Evolutionary conservation across 1,140 invertebrate species (phyloP), one percentile per base, ranked within the genome.

Genomic region (Cepaea nemoralis): DNA sequence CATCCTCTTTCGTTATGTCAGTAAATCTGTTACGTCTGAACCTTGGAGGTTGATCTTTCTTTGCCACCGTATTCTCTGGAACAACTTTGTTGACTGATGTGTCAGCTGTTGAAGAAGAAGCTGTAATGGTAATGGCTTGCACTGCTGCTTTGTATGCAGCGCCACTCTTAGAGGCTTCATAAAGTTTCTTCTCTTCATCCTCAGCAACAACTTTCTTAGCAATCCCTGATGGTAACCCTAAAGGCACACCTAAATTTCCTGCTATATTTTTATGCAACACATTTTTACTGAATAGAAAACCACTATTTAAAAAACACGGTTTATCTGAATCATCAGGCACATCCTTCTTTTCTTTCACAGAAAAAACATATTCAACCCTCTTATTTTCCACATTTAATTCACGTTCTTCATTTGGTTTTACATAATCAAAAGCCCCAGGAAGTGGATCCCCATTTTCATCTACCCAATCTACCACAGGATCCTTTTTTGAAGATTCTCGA

Each of bases 381-480:
- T 6, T 40, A 69, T 8, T 31, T n/a, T 69, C 70, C 6, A 22
- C 55, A 35, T 35, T 22, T 76, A 27, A 27, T 5, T 37, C 50
- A 22, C 14, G 8, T 45, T 35, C 50, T 16, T 59, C 55, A 63
- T 59, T 22, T 45, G 55, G 37, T 63, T 22, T 39, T 37, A 78
- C 50, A 69, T 63, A 35, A 78, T 78, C 77, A 69, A 78, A 78
- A 31, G 77, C 77, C n/a, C 77, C 77, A 39, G 63, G 63, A 24
- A 78, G 31, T 16, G 77, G 77, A 63, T 78, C 77, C 33, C 77
- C 77, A 78, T 78, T 78, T 78, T 78, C 77, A 78, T 78, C 77
- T 45, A 78, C 27, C 77, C 77, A 78, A 39, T 78, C 77, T 40
- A 45, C 77, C 42, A 27, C 31, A n/a, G 39, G 71, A 42, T 40